phyloP scores from a whole-genome alignment of 1,140 invertebrate species.

The Diabrotica virgifera region DNA sequence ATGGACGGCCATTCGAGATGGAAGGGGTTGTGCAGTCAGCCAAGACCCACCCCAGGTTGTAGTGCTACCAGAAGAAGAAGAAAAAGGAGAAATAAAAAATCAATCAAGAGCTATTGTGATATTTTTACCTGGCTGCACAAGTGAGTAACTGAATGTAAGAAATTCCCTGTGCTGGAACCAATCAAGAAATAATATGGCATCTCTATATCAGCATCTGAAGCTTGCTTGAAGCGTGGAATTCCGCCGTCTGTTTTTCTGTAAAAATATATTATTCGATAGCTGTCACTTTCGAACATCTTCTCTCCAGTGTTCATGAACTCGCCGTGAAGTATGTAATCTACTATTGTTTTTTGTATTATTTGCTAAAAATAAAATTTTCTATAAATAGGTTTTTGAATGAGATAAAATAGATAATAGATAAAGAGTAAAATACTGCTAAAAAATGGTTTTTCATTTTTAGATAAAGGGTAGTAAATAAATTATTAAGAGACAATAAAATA shows the following conservation, averaged over 20 bases:
- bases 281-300: slow-evolving; percentile 46
- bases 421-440: too few relatives aligned
- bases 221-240: slow-evolving; percentile 55
- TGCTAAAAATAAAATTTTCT: slow-evolving; percentile 50
- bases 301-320: slow-evolving; percentile 61
- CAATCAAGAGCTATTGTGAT: background rate
- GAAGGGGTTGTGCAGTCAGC: too few relatives aligned
- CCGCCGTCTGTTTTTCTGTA: slow-evolving; percentile 58
- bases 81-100: too few relatives aligned
- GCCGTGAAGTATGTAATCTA: slow-evolving; percentile 64
- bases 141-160: slow-evolving; percentile 54
- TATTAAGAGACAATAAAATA: background rate
- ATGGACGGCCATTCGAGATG: too few relatives aligned
- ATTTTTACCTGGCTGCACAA: slow-evolving; percentile 45
- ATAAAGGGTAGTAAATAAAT: background rate
- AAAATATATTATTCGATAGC: slow-evolving; percentile 64
- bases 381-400: background rate
- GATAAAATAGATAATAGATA: background rate
- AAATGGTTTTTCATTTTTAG: too few relatives aligned
- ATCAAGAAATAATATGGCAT: slow-evolving; percentile 64
- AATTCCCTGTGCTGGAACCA: slow-evolving; percentile 57
- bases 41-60: too few relatives aligned
- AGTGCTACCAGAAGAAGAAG: too few relatives aligned
- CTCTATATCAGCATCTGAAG: slow-evolving; percentile 52
- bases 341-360: slow-evolving; percentile 61